phyloP scores from a whole-genome alignment of 2,888 invertebrate genomes.

The Ecliptopera silaceata region DNA sequence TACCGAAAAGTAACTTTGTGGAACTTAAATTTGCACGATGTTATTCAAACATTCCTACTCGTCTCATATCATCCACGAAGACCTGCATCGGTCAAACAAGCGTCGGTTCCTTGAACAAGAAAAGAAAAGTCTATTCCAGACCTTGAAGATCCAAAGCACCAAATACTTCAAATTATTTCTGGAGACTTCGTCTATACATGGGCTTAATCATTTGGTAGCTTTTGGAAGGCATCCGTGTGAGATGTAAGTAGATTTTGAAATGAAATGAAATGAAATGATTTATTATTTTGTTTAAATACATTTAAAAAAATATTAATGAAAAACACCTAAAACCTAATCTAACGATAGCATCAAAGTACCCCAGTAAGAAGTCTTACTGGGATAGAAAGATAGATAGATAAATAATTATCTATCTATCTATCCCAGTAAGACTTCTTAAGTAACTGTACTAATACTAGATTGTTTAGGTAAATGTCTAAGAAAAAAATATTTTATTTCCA shows the following conservation, averaged over 20 bases:
- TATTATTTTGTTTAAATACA: too few species aligned
- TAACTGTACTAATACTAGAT: too few species aligned
- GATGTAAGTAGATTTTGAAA: slow-evolving; percentile 57
- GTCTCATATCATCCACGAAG: slow-evolving; percentile 52
- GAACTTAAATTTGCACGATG: not conserved
- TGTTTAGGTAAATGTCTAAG: too few species aligned
- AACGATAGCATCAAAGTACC: too few species aligned
- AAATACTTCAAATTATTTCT: slow-evolving; percentile 67
- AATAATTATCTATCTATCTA: too few species aligned
- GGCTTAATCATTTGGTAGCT: slow-evolving; percentile 77
- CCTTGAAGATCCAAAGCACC: slow-evolving; percentile 42
- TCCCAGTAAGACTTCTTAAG: too few species aligned
- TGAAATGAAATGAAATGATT: not conserved
- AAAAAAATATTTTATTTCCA: too few species aligned
- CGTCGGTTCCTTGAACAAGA: not conserved
- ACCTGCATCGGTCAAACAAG: slow-evolving; percentile 37
- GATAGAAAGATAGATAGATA: too few species aligned
- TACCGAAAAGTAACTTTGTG: not conserved
- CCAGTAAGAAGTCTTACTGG: too few species aligned
- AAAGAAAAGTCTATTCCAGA: slow-evolving; percentile 24
- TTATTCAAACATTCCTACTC: slow-evolving; percentile 48
- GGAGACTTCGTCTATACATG: slow-evolving; percentile 80
- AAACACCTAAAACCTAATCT: too few species aligned
- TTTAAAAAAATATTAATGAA: too few species aligned
- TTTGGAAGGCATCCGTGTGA: slow-evolving; percentile 71